These are phyloP conservation scores for Cephus sareptanus DNA, from an alignment of 2,888 invertebrate species.

Conservation along the genomic window DNA sequence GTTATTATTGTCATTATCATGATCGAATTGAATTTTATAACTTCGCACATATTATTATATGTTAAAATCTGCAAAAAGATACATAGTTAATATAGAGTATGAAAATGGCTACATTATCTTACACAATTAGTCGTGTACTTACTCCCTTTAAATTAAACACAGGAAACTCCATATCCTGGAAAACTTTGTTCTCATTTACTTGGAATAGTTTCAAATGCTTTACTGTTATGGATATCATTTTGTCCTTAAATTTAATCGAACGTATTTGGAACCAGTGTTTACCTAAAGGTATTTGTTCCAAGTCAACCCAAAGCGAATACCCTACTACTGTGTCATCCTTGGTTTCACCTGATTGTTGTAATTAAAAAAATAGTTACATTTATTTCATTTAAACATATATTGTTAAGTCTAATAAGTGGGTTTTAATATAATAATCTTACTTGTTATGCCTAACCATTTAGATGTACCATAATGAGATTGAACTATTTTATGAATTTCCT, in stretches of 20 bases:
- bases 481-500: slow-evolving; percentile 27
- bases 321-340: slow-evolving; percentile 28
- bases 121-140: slow-evolving; percentile 7
- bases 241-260: slow-evolving; percentile 36
- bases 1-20: slow-evolving; percentile 51
- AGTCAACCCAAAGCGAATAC: slow-evolving; percentile 45
- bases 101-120: neutral
- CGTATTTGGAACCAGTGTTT: slow-evolving; percentile 52
- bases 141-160: slow-evolving; percentile 41
- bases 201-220: slow-evolving; percentile 40
- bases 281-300: slow-evolving; percentile 44
- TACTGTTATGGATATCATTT: slow-evolving; percentile 40
- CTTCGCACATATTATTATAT: slow-evolving; percentile 49
- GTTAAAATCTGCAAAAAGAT: slow-evolving; percentile 48
- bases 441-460: slow-evolving; percentile 45
- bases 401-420: neutral
- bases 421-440: slow-evolving; percentile 27
- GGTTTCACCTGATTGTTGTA: slow-evolving; percentile 21
- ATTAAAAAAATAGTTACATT: neutral
- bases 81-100: neutral
- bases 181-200: slow-evolving; percentile 18
- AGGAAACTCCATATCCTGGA: slow-evolving; percentile 27
- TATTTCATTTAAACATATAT: neutral
- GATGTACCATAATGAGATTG: slow-evolving; percentile 25
- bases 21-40: slow-evolving; percentile 51